Evolutionary conservation across 35 echinoderm and acorn worm species (phyloP), one percentile per base, ranked within the genome.

Genomic region (Chiridota heheva): DNA sequence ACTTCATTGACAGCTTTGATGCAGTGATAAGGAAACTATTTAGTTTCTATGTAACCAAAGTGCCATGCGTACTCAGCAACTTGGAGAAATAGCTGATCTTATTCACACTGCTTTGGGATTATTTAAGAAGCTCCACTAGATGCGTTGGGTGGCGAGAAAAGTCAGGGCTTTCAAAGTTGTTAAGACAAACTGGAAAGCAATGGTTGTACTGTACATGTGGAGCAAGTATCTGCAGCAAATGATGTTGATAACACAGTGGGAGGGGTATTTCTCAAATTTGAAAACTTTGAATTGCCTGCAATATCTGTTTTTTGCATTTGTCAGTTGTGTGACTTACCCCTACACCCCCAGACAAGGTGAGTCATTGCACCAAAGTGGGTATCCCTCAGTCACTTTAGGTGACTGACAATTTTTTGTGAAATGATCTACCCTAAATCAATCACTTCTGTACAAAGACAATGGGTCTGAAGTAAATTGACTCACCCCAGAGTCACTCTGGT

Each of bases 21-120:
- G 70, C 40, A 6, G 34, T 74, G 7, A 29, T 74, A 15, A 6
- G 41, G 15, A 44, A 44, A 12, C 29, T 74, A 26, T 74, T 74
- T 27, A 74, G 70, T 30, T 74, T 74, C 41, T 49, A 74, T n/a
- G n/a, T 30, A 74, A 74, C 37, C 70, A 74, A 41, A 74, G 70
- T 29, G 40, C 70, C 22, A 74, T 25, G 51, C 5, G 3, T 26
- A 74, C 70, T 8, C 70, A 74, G 20, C 70, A 74, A 30, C 48
- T 53, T 10, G 48, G 22, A 53, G 48, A 53, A 13, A 53, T 22
- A 10, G 48, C 48, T 22, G 22, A 53, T 13, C 10, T 53, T 22
- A 53, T 74, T 49, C 40, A 29, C 40, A 47, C 41, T 47, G 39
- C 40, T 10, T 40, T 74, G 7, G 10, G 70, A 26, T 16, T 44